Evolutionary conservation across 64 coral and sea anemone species (phyloP).

Genomic region (Pocillopora damicornis): DNA sequence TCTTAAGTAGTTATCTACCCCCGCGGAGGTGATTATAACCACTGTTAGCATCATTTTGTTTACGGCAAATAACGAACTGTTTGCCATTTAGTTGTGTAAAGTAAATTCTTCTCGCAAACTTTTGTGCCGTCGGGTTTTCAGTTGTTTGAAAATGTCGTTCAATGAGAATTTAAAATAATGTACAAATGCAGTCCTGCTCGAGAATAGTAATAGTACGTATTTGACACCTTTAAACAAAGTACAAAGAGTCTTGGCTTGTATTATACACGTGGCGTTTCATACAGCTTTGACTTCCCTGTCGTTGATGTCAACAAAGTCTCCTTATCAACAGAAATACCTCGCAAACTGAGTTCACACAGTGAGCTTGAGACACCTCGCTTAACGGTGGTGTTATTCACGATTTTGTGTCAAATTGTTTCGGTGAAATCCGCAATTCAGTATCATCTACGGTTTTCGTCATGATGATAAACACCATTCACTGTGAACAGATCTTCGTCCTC

Average conservation of each 20-base stretch:
- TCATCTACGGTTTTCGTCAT: background rate
- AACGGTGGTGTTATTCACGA: background rate
- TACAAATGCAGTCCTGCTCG: background rate
- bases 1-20: background rate
- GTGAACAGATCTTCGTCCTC: background rate
- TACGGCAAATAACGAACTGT: too few relatives aligned
- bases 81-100: too few relatives aligned
- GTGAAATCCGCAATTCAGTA: background rate
- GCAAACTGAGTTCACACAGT: too few relatives aligned
- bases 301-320: background rate
- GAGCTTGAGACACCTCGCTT: background rate
- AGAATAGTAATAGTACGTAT: background rate
- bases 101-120: background rate
- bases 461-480: background rate
- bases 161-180: background rate
- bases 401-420: too few relatives aligned
- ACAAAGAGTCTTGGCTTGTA: background rate
- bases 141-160: background rate
- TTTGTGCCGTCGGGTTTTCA: background rate
- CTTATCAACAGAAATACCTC: too few relatives aligned
- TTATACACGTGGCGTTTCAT: background rate
- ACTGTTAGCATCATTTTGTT: background rate
- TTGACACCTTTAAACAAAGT: background rate
- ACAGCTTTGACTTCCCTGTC: too few relatives aligned
- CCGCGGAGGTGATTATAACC: background rate